Evolutionary conservation across 2,888 invertebrate species (phyloP).

Genomic region (Drosophila mimetica): DNA sequence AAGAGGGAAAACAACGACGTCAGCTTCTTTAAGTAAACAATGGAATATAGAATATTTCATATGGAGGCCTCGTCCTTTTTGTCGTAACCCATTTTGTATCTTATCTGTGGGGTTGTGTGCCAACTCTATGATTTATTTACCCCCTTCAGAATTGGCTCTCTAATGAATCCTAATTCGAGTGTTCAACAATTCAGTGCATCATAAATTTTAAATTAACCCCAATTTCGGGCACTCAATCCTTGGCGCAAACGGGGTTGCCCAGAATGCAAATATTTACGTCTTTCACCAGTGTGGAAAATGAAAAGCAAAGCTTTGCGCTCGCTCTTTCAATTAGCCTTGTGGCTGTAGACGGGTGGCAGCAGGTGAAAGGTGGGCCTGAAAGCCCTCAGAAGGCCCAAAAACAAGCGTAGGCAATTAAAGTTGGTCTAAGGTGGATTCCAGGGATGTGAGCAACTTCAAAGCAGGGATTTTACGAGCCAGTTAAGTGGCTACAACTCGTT

Average conservation of each 20-base stretch:
- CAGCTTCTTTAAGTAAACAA: constrained; percentile 54
- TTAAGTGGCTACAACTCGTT: constrained; percentile 12
- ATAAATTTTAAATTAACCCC: constrained; percentile 71
- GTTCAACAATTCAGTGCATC: constrained; percentile 54
- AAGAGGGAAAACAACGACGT: constrained; percentile 41
- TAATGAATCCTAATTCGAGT: constrained; percentile 74
- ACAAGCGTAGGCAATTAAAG: constrained; percentile 37
- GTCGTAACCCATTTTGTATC: constrained; percentile 31
- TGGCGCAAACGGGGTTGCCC: constrained; percentile 21
- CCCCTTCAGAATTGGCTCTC: constrained; percentile 17
- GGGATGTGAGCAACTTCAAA: constrained; percentile 13
- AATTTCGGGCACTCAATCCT: constrained; percentile 33
- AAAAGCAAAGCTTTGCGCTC: constrained; percentile 31
- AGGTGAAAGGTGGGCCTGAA: constrained; percentile 20
- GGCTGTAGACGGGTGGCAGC: constrained; percentile 9
- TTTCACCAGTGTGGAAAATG: constrained; percentile 30
- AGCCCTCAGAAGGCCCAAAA: constrained; percentile 25
- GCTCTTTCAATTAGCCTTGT: constrained; percentile 50
- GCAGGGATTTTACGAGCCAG: constrained; percentile 9
- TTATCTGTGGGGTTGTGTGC: constrained; percentile 12
- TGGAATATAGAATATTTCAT: background rate
- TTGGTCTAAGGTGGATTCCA: constrained; percentile 9
- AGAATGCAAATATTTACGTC: constrained; percentile 57
- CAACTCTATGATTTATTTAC: constrained; percentile 21
- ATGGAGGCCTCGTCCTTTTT: constrained; percentile 1